Evolutionary conservation across 2,888 invertebrate genomes (phyloP).

Genomic region (Chrysolina americana): DNA sequence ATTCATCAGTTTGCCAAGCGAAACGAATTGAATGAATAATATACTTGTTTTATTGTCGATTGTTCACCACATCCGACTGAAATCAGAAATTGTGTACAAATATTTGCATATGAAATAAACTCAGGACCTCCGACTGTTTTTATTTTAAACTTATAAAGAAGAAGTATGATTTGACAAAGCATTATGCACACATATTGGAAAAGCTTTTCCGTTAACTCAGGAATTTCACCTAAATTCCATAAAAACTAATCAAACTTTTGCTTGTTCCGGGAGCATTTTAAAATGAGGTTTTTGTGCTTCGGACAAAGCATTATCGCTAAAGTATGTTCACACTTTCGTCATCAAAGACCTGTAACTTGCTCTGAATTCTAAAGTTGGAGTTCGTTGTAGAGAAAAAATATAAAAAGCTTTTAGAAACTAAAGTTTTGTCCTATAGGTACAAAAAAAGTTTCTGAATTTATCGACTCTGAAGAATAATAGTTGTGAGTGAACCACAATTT

Average conservation of each 20-base stretch:
- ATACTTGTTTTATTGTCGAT: too few species aligned
- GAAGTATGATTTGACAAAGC: too few species aligned
- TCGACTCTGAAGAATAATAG: background rate
- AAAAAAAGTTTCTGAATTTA: background rate
- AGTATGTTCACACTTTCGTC: conserved; percentile 8
- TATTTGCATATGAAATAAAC: too few species aligned
- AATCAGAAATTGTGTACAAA: too few species aligned
- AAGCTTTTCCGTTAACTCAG: background rate
- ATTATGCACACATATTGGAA: background rate
- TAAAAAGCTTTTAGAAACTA: conserved; percentile 8
- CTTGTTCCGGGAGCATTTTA: conserved; percentile 4
- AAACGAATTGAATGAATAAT: too few species aligned
- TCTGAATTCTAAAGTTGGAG: conserved; percentile 8
- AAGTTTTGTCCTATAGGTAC: conserved; percentile 6
- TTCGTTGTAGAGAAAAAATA: background rate
- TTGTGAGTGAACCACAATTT: background rate
- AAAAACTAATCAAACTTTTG: conserved; percentile 17
- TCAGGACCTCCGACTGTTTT: background rate
- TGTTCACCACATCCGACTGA: too few species aligned
- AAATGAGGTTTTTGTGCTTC: conserved; percentile 6
- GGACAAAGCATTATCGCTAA: conserved; percentile 6
- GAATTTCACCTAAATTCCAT: background rate
- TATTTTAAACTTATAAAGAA: too few species aligned
- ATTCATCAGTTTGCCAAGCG: too few species aligned
- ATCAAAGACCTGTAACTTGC: conserved; percentile 7